Base-by-base conservation (phyloP, 1,140 invertebrate genomes). In the Asbolus verrucosus region DNA sequence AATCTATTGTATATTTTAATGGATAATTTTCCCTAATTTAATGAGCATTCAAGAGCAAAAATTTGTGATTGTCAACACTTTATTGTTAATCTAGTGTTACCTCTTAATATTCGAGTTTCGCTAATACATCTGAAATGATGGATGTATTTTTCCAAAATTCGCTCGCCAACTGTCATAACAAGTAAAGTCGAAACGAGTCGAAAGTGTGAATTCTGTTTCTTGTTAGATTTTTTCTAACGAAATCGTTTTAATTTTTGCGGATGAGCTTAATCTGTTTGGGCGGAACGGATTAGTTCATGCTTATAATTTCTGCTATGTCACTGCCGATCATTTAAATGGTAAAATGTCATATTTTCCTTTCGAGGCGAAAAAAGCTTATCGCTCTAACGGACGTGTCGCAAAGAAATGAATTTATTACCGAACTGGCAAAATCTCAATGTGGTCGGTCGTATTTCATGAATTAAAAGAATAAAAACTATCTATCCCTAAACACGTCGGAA, bases 401-500 rank as follows among this genome's bases (percentile, higher is more conserved):
- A 2, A 18, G 43, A 50, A 46, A 50, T 50, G 43, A 50, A 50
- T 50, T 50, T 50, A 50, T 50, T 50, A 50, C 43, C 16, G 46
- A 54, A 54, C 27, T 54, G 46, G 46, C 46, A 54, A 54, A 54
- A 54, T 54, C 46, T 54, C 46, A 54, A 54, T 54, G 46, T 24
- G 16, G 16, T 54, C 31, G 36, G 30, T 62, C 30, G 36, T 62
- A 62, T 62, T 62, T 62, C 27, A 8, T 14, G 36, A 62, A 62
- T 62, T 36, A 38, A 15, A 54, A 13, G 59, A 36, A 38, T 36
- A 62, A 62, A 62, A 62, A 62, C 24, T 8, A 2, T 36, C 59
- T 19, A 38, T 62, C 36, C 59, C 59, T 62, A 62, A 62, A 62
- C 59, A 62, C 65, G 65, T 72, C 70, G 70, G 70, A 72, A 72